Percentiles rank a stretch among this genome's conserved stretches.
Evolutionary conservation across 2,888 invertebrate species (phyloP).

Genomic region (Linnaemya tessellans): DNA sequence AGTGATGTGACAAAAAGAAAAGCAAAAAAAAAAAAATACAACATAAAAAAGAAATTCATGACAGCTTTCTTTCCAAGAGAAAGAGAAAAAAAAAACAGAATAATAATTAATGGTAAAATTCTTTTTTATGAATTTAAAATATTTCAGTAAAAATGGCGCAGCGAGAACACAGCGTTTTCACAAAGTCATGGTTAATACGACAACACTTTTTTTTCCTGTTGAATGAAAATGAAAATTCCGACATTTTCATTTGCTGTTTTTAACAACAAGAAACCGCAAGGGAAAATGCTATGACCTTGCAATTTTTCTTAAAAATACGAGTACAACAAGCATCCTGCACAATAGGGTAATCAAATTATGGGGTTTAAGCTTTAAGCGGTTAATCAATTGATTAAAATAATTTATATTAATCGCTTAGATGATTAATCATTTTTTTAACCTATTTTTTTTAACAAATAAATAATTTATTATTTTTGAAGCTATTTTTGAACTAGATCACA

Average conservation of each 20-base stretch:
- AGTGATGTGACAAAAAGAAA: conserved; percentile 58
- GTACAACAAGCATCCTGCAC: no score
- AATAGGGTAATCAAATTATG: no score
- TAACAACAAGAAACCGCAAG: no score
- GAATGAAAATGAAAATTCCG: not conserved
- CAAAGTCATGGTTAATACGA: not conserved
- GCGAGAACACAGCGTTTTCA: not conserved
- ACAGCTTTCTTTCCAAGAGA: not conserved
- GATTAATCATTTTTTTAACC: no score
- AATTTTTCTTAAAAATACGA: not conserved
- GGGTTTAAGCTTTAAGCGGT: no score
- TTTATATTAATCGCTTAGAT: no score
- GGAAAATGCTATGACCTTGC: not conserved
- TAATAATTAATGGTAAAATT: not conserved
- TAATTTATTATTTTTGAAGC: no score
- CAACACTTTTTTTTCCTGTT: not conserved
- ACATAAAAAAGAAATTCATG: conserved; percentile 13
- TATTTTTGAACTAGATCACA: no score
- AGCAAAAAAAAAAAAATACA: conserved; percentile 20
- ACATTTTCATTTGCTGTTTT: no score
- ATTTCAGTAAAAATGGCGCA: not conserved
- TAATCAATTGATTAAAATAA: no score
- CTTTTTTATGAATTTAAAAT: not conserved
- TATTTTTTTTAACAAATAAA: no score
- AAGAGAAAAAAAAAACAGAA: not conserved